Evolutionary conservation across 2,113 vertebrate species (phyloP), one percentile per base, ranked within the genome.

Genomic region (Leucoraja erinaceus): DNA sequence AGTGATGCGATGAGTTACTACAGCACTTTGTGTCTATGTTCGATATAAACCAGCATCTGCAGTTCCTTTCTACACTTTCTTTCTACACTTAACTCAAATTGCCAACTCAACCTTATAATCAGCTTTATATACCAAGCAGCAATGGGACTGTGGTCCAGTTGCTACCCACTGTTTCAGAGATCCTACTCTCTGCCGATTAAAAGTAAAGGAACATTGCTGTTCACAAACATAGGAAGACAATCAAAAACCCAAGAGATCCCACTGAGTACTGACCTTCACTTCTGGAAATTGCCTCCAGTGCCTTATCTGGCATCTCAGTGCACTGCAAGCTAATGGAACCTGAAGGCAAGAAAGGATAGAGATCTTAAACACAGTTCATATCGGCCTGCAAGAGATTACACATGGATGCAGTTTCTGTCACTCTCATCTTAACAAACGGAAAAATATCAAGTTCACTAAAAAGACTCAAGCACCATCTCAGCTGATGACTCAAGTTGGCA

Each of bases 261-360:
- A 93, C 70, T 11, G 11, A 93, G 92, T 93, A 94, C 94, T 93
- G 38, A 94, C 93, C 94, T 94, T 95, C 93, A 72, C 47, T 95
- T 79, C 93, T 93, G 93, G 91, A 88, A 33, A 93, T 6, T n/a
- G n/a, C 91, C 93, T 95, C 95, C 2, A 93, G 93, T 93, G 94
- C 94, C 95, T 95, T 95, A 93, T 95, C 94, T 83, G 95, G 95
- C 94, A 94, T 96, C 56, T 94, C 93, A 94, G 93, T 93, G 91
- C 93, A 93, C 90, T 93, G 56, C 31, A 93, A 74, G 68, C 84
- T 77, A 91, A 86, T 25, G 94, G 95, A 94, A 94, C 94, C 93
- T 96, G 94, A 88, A 28, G 72, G 63, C 95, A 94, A 94, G 93
- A 93, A 94, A 94, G 94, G 56, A 94, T 94, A 94, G 66, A 2